Base-by-base conservation (phyloP, 2,888 invertebrate genomes). In the Tethea ocularis region DNA sequence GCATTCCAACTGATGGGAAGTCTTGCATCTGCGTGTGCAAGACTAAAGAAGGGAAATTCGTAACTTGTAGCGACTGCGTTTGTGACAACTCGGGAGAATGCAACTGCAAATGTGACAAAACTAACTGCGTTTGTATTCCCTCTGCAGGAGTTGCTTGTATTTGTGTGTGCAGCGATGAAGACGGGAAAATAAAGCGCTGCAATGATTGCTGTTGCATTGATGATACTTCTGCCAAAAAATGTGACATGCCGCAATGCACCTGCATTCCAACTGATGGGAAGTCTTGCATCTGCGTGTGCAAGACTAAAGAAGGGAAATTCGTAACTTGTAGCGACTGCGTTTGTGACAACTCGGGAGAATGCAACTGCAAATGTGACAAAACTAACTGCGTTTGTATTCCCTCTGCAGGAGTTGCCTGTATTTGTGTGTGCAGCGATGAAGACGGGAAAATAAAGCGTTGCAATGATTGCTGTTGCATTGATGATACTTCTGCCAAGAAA, bases 311-410 rank as follows among this genome's bases (percentile, higher is more conserved):
- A 33, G 71, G 70, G 0, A 61, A 63, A 6, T 60, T 72, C 5
- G 36, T 63, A 0, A 63, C 62, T 2, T 80, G 80, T 52, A 60
- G 68, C 5, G 71, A 77, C 29, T 82, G 75, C 56, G 55, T 54
- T n/a, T 64, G 70, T 23, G 7, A 41, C n/a, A 41, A 1, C 41
- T n/a, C 41, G 2, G 17, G 10, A 5, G 7, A 17, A 1, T 41
- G 41, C 41, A 41, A n/a, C 24, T 17, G 67, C 33, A 54, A 56
- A n/a, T 68, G 68, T 24, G 56, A 58, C 33, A 52, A 41, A 13
- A 41, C 10, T 24, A 55, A 56, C 11, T 76, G 76, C 10, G 5
- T 57, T 15, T 75, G 75, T 26, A 63, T 76, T 1, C 23, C 41
- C 0, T 72, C 69, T 41, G 63, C 57, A 0, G 74, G 68, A 1